Evolutionary conservation across 2,888 invertebrate species (phyloP), one percentile per base, ranked within the genome.

Genomic region (Dynastes hyllus): DNA sequence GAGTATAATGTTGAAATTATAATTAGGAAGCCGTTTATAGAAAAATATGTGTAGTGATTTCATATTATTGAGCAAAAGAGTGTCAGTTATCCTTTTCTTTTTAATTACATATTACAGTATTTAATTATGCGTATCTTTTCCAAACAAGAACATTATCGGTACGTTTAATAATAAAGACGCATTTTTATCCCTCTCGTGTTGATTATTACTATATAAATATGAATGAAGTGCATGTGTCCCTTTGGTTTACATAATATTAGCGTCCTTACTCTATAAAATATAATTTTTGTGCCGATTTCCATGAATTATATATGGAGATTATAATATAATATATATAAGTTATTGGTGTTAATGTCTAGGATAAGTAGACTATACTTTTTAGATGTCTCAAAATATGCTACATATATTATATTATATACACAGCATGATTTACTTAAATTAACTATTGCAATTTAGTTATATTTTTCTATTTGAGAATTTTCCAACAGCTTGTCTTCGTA

Each of bases 31-130:
- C 70, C 78, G 37, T n/a, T 65, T 63, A 71, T 73, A 73, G 65
- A 78, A 78, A 78, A 78, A 78, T 78, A 78, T 78, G 13, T n/a
- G 16, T 67, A 55, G 16, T 71, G 37, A 58, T 71, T 71, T 58
- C 37, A 16, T 71, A 37, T 58, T 58, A 58, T 71, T 71, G 71
- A 71, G 71, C 71, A 71, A 71, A 71, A 32, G 71, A 53, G 58
- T 71, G 13, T 55, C 53, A 13, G 40, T 6, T 67, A 45, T 29
- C 16, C 16, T 11, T 22, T 11, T 40, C 22, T 45, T 67, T 32
- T 32, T 40, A 40, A 40, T n/a, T 67, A 67, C 45, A 40, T 67
- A 45, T 53, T 45, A 53, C 27, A 61, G 11, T 61, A 8, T 45
- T 45, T 16, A 16, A 16, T 16, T 45, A 45, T 45, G 45, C 45